These are phyloP conservation scores for Polypedilum pembai DNA, from an alignment of 1,140 invertebrate genomes.

Conservation along the genomic window DNA sequence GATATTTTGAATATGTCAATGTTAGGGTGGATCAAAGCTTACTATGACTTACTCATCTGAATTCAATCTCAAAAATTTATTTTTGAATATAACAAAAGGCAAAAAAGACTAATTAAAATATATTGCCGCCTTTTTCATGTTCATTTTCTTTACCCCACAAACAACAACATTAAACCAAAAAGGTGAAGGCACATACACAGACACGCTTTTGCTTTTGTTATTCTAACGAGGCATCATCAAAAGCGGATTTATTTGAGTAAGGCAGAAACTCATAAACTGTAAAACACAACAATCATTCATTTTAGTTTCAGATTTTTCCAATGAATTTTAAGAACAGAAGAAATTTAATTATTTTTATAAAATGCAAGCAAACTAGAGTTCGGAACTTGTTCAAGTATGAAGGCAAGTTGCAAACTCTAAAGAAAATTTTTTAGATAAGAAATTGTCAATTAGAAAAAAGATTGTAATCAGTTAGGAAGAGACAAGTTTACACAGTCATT, in stretches of 20 bases:
- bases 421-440: no score
- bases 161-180: not conserved
- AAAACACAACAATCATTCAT: not conserved
- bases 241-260: constrained; percentile 1
- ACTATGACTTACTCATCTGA: not conserved
- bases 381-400: no score
- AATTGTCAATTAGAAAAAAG: not conserved
- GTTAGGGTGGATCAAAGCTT: not conserved
- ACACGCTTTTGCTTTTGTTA: not conserved
- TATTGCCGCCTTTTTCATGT: constrained; percentile 16
- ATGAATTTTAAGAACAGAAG: not conserved
- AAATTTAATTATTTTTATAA: no score
- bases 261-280: constrained; percentile 4
- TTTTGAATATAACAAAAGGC: not conserved
- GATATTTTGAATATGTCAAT: no score
- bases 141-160: not conserved
- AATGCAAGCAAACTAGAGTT: no score
- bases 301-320: not conserved
- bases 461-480: not conserved
- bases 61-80: not conserved
- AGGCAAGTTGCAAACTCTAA: no score
- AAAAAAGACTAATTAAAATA: constrained; percentile 11
- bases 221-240: not conserved
- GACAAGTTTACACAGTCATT: not conserved
- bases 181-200: not conserved